Evolutionary conservation across 2,888 invertebrate species (phyloP), one percentile per base, ranked within the genome.

Genomic region (Caenorhabditis drosophilae): DNA sequence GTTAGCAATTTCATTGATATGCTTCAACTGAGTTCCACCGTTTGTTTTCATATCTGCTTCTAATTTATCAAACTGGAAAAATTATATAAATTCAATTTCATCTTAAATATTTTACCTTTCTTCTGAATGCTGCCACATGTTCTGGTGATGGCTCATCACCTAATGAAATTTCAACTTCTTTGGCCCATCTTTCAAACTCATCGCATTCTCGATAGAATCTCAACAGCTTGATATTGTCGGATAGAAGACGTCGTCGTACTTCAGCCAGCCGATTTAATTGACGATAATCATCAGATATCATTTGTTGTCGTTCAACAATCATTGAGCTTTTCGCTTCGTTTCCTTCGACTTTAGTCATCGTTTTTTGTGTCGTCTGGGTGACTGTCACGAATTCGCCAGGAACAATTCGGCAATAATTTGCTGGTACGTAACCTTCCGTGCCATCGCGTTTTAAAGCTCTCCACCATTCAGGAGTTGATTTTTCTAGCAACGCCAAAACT

Each of bases 131-230:
- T 76, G 93, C 93, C 12, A 96, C 93, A 77, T 90, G 92, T 70
- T 95, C 93, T 15, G 89, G 89, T 0, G 90, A 89, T 67, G 94
- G 93, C 48, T 92, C 91, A 3, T 90, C 88, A 42, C 90, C 87
- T 53, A 94, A 87, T 87, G 94, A 88, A 81, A 90, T 90, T 84
- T 95, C 94, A 76, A 94, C 94, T 38, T 96, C 96, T 79, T 90
- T 91, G 85, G 96, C 93, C 96, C 97, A 98, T 27, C 59, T 90
- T 85, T 96, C 95, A 84, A 98, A 95, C 85, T 94, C 94, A 80
- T 96, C 95, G 85, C 97, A 97, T 84, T 97, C 96, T 11, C 92
- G 89, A 86, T 92, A 94, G 87, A 97, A 95, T 52, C 90, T 66
- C 50, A 76, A 70, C 18, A 96, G 86, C 76, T 92, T 89, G 76